Conservation (phyloP, 2,113 vertebrate genomes). For the Recurvirostra avosetta region DNA sequence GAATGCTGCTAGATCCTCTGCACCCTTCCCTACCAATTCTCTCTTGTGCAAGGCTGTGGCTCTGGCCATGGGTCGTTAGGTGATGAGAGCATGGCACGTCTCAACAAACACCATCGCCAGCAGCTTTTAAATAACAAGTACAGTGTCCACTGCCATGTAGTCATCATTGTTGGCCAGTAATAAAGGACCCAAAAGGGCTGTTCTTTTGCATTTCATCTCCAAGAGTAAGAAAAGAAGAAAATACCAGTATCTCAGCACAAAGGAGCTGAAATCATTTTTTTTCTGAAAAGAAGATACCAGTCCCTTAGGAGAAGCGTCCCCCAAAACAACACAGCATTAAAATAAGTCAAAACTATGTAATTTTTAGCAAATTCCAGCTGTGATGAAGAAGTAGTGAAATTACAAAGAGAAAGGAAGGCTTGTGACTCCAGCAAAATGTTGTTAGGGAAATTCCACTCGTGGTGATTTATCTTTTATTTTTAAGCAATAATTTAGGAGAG, state of each 20-base stretch:
- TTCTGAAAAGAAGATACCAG: not conserved
- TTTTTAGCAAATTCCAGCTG: not conserved
- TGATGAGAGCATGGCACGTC: not conserved
- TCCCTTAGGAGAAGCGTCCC: not conserved
- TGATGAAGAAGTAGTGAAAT: not conserved
- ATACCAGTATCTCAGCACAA: not conserved
- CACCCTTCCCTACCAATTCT: not conserved
- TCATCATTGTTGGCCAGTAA: not conserved
- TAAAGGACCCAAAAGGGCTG: not conserved
- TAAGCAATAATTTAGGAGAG: not conserved
- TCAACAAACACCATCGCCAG: not conserved
- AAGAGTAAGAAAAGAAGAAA: not conserved
- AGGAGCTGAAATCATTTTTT: not conserved
- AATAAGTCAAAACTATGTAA: not conserved
- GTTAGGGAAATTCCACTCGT: not conserved
- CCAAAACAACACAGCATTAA: conserved; percentile 16
- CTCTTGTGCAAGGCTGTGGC: not conserved
- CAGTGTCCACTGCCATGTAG: not conserved
- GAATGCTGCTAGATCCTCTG: not conserved
- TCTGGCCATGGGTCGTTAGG: not conserved
- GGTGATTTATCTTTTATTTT: not conserved
- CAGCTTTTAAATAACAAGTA: not conserved
- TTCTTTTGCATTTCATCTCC: not conserved
- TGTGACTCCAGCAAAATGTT: not conserved
- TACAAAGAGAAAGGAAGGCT: not conserved